Evolutionary conservation across 2,797 vertebrate species (phyloP).

Genomic region (Manis pentadactyla): DNA sequence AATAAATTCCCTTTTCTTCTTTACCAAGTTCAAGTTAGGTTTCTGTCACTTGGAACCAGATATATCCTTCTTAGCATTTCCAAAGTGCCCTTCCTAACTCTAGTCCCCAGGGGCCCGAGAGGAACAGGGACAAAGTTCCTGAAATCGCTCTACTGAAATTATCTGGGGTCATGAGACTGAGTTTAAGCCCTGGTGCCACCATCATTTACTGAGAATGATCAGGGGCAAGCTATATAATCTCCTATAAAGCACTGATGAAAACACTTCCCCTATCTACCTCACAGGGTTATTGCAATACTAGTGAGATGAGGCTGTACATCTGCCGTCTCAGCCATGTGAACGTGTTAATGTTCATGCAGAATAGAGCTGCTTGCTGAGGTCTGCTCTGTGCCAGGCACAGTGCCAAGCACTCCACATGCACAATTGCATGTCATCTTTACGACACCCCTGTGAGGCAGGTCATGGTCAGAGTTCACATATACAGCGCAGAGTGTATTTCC

Average conservation of each 20-base stretch:
- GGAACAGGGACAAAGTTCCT: background rate
- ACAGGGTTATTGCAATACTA: background rate
- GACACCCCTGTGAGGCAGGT: background rate
- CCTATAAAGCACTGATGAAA: background rate
- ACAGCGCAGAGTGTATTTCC: background rate
- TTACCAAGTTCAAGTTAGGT: background rate
- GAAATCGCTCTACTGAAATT: background rate
- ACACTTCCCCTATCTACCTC: background rate
- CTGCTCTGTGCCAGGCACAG: background rate
- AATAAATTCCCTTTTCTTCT: background rate
- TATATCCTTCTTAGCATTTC: background rate
- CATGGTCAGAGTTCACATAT: background rate
- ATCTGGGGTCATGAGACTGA: background rate
- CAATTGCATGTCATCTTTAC: background rate
- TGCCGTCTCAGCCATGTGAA: background rate
- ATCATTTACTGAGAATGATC: background rate
- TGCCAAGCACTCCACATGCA: background rate
- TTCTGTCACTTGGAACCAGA: background rate
- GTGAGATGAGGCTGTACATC: background rate
- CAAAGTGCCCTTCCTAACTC: background rate
- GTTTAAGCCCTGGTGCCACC: background rate
- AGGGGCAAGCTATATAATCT: background rate
- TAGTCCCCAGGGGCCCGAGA: background rate
- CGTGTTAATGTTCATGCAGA: background rate
- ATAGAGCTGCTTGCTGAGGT: background rate